Base-by-base conservation (phyloP, 2,888 invertebrate species). In the Drosophila koepferae region DNA sequence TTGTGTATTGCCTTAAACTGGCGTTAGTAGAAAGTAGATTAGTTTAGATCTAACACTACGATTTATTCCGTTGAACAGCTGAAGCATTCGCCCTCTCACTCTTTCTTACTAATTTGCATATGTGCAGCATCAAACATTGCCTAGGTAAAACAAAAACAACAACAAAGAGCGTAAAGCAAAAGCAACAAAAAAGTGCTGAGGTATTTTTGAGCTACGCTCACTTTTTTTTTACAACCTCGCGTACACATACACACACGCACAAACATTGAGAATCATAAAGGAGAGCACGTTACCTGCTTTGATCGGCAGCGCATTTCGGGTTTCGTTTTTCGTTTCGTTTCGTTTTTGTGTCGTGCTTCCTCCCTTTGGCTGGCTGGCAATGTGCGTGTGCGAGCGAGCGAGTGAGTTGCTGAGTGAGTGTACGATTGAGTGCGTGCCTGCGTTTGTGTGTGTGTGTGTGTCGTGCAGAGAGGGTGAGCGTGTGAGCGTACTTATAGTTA, bases 401-500 rank as follows among this genome's bases (percentile, higher is more conserved):
- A 76, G 69, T 56, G 40, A 58, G 68, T 63, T 72, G 63, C 48
- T 71, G 75, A 81, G 78, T 68, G 79, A 64, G 70, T 66, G 81
- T 76, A 67, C 61, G 72, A 74, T 75, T 66, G 72, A 70, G 70
- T 69, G 71, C 67, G 65, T 71, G 71, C 49, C 44, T 58, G 38
- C 61, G 60, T 69, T 48, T 63, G 65, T 40, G 68, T 64, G 65
- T 70, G 71, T 38, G 56, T 59, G 72, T 36, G 70, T 66, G 65
- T 67, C 59, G 40, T 43, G 68, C 61, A 44, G 69, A 74, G 81
- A 79, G 77, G 76, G 77, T 81, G 82, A 74, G 83, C 71, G 67
- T 61, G 81, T 65, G 77, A 85, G 80, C 81, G 81, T 91, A 91
- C 91, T 89, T 92, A 91, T 86, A 91, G 88, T 82, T 83, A 88